Conservation (phyloP, 1,140 invertebrate species). For the Marisa cornuarietis region DNA sequence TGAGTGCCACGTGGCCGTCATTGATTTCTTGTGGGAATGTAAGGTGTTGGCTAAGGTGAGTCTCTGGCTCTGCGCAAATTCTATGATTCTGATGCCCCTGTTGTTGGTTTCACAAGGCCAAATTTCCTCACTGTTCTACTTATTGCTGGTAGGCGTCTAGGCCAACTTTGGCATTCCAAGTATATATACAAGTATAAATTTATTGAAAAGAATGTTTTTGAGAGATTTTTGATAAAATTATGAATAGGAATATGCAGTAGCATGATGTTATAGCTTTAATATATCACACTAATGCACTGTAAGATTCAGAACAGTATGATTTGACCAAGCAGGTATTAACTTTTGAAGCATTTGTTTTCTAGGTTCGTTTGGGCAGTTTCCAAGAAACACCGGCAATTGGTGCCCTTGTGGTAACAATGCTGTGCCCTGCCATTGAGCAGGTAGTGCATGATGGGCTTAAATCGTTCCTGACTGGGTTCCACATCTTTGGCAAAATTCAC, state of each 20-base stretch:
- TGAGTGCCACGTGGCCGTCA: no score
- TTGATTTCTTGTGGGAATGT: no score
- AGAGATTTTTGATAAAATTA: background rate
- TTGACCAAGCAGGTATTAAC: background rate
- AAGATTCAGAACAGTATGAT: no score
- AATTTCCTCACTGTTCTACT: no score
- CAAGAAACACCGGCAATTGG: slow-evolving; percentile 70
- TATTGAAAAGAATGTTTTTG: background rate
- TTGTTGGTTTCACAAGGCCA: no score
- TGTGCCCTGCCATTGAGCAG: slow-evolving; percentile 86
- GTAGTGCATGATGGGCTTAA: slow-evolving; percentile 85
- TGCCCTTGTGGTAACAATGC: slow-evolving; percentile 74
- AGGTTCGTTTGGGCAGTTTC: slow-evolving; percentile 67
- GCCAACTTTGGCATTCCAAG: no score
- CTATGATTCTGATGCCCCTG: no score
- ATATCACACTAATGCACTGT: no score
- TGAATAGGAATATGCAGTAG: background rate
- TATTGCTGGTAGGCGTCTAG: no score
- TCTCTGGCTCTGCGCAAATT: no score
- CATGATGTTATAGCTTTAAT: background rate
- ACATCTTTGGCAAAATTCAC: slow-evolving; percentile 80
- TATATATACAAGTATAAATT: no score
- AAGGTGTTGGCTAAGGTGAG: no score
- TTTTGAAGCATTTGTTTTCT: slow-evolving; percentile 21
- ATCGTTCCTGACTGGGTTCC: slow-evolving; percentile 80